phyloP scores from a whole-genome alignment of 2,797 vertebrate genomes.

The Ctenosaura bakeri region DNA sequence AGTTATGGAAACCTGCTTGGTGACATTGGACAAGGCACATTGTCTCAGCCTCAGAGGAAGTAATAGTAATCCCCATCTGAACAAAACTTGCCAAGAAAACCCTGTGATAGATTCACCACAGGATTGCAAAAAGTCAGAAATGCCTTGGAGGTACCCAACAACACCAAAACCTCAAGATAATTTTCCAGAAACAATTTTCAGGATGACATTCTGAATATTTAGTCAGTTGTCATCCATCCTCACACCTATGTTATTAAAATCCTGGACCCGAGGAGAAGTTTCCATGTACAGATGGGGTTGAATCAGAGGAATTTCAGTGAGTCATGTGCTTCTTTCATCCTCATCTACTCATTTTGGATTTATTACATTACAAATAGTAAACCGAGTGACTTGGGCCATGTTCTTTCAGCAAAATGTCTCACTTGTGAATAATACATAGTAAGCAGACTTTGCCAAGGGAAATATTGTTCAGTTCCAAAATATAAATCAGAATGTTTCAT shows the following conservation, averaged over 20 bases:
- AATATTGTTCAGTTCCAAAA: neutral
- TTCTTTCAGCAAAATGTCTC: neutral
- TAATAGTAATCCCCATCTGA: too few relatives aligned
- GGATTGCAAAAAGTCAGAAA: too few relatives aligned
- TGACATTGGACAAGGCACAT: too few relatives aligned
- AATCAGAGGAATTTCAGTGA: neutral
- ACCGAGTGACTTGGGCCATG: neutral
- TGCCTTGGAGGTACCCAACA: too few relatives aligned
- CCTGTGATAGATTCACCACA: too few relatives aligned
- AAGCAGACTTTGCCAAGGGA: neutral
- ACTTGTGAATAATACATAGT: neutral
- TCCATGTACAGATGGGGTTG: neutral
- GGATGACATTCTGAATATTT: neutral
- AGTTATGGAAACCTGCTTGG: too few relatives aligned
- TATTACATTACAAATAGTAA: neutral
- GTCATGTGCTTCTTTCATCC: neutral
- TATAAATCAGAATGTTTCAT: neutral
- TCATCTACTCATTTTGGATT: neutral
- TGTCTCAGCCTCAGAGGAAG: too few relatives aligned
- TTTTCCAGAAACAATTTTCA: constrained; percentile 15
- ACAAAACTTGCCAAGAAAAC: too few relatives aligned
- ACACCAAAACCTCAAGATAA: neutral
- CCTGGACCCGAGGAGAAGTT: neutral
- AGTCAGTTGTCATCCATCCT: neutral
- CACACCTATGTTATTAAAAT: constrained; percentile 13